Conservation (phyloP, 1,140 invertebrate species). For the Drosophila insularis region DNA sequence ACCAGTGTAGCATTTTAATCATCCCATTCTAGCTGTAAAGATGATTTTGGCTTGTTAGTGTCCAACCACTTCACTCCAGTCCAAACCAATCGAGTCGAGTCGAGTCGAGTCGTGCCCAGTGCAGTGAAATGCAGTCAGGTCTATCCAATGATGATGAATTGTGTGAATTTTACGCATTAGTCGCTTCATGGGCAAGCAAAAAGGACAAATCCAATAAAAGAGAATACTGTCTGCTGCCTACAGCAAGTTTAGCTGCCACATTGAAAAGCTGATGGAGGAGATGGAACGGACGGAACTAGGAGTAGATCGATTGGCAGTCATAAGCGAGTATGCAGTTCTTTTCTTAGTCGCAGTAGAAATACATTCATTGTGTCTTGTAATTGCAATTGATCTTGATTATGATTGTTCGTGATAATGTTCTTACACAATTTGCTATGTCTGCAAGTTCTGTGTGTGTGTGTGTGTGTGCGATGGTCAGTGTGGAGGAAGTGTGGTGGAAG, state of each 20-base stretch:
- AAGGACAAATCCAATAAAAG: slow-evolving; percentile 32
- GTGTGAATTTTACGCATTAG: slow-evolving; percentile 82
- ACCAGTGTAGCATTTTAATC: slow-evolving; percentile 34
- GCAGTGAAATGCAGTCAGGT: slow-evolving; percentile 12
- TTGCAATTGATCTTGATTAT: slow-evolving; percentile 82
- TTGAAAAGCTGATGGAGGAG: slow-evolving; percentile 10
- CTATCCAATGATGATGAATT: slow-evolving; percentile 75
- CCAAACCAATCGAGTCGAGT: slow-evolving; percentile 12
- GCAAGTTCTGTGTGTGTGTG: not conserved
- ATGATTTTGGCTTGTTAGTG: slow-evolving; percentile 81
- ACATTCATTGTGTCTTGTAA: slow-evolving; percentile 81
- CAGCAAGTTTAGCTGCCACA: not conserved
- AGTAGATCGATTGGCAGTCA: slow-evolving; percentile 46
- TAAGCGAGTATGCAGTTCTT: slow-evolving; percentile 4
- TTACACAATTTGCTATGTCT: slow-evolving; percentile 64
- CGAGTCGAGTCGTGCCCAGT: slow-evolving; percentile 22
- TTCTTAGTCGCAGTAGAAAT: slow-evolving; percentile 41
- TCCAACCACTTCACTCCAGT: slow-evolving; percentile 44
- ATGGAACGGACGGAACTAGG: not conserved
- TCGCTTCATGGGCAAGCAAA: slow-evolving; percentile 54
- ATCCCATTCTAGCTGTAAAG: slow-evolving; percentile 52
- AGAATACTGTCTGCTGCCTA: slow-evolving; percentile 8
- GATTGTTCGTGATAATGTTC: slow-evolving; percentile 74
- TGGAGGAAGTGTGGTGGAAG: slow-evolving; percentile 22
- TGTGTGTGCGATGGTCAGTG: slow-evolving; percentile 20